Evolutionary conservation across 2,888 invertebrate genomes (phyloP), one percentile per base, ranked within the genome.

Genomic region (Caenorhabditis sp.): DNA sequence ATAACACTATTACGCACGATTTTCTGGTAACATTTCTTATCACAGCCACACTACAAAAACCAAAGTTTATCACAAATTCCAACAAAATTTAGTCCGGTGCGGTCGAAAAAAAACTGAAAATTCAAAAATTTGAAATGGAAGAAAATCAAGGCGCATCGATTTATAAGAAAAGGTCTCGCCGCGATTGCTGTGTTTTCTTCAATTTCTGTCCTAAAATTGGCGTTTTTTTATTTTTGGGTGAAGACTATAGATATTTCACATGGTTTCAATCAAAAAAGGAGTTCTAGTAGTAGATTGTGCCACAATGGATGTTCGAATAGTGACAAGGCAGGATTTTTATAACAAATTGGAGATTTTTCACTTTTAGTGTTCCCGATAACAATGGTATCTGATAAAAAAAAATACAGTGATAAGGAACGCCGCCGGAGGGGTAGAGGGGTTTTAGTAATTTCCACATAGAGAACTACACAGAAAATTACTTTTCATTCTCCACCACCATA

Each of bases 81-180:
- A n/a, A 19, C 21, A 36, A 12, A 31, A 57, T 58, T 62, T 62
- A 55, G 5, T 43, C 31, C 21, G 8, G 23, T 21, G 50, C 36
- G 50, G 26, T n/a, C 31, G 43, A n/a, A 50, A 57, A 60, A 43
- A 57, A 26, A 49, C 57, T 17, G n/a, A 66, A 62, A 43, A 27
- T 24, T 50, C 17, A 21, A 50, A 55, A 70, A 57, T 72, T 72
- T 63, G 61, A 65, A 68, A 53, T n/a, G 31, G 14, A n/a, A 21
- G n/a, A 19, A 17, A 27, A 65, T 54, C 67, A 72, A 72, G 72
- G 68, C 65, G 65, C 72, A 65, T 14, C 12, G 26, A 19, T 4
- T 61, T 67, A 43, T 37, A 2, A 12, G 19, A 24, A 0, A 14
- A 59, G 68, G 72, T 72, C 72, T 64, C 65, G 65, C 64, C 37